phyloP scores from a whole-genome alignment of 2,797 vertebrate genomes.

The Hybognathus amarus region DNA sequence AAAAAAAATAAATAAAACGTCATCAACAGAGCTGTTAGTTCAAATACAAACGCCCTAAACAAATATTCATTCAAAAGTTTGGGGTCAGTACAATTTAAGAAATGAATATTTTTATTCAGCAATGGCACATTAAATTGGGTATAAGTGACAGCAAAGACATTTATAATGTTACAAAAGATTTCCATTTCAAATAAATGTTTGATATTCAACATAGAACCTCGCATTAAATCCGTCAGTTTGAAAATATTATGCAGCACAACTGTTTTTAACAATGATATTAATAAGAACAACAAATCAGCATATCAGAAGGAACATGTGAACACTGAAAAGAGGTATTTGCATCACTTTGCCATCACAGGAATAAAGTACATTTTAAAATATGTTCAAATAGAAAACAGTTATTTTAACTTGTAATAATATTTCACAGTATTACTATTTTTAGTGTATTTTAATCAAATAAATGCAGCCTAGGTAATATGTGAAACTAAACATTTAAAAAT shows the following conservation, averaged over 20 bases:
- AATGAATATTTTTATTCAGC: background rate
- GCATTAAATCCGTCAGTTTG: background rate
- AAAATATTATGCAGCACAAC: background rate
- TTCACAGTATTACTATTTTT: background rate
- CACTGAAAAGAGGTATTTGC: background rate
- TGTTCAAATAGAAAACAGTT: background rate
- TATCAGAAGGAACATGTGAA: background rate
- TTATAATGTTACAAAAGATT: background rate
- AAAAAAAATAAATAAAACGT: conserved; percentile 47
- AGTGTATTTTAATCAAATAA: background rate
- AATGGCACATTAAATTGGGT: background rate
- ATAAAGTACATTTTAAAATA: background rate
- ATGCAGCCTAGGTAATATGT: background rate
- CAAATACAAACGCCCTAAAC: conserved; percentile 23
- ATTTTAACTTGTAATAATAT: background rate
- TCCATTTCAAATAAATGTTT: background rate
- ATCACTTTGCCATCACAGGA: background rate
- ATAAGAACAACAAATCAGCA: background rate
- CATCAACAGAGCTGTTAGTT: conserved; percentile 66
- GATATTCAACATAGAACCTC: background rate
- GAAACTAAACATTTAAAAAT: background rate
- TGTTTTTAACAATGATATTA: background rate
- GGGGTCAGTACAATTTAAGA: background rate
- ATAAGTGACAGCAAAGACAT: background rate
- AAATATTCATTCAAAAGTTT: conserved; percentile 58